Conservation (phyloP, 2,888 invertebrate species). For the Minunthozetes semirufus region DNA sequence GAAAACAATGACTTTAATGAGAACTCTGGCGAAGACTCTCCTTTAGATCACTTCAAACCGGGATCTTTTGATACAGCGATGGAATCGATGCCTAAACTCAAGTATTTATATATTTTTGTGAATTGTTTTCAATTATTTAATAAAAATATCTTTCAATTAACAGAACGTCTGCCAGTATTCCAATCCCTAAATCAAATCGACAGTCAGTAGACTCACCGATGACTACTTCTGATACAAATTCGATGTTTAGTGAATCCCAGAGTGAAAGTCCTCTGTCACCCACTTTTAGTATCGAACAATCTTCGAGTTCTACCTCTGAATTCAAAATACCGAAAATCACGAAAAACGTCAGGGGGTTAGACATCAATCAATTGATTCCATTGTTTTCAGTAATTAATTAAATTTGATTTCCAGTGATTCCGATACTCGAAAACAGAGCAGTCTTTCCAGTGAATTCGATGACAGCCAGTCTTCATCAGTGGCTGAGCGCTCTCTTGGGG, state of each 20-base stretch:
- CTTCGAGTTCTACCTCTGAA: not conserved
- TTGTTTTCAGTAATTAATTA: not conserved
- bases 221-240: not conserved
- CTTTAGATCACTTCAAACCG: not conserved
- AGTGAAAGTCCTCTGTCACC: not conserved
- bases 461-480: not conserved
- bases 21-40: constrained; percentile 22
- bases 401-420: not conserved
- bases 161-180: constrained; percentile 30
- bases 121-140: not conserved
- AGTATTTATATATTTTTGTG: not conserved
- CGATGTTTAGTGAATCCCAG: not conserved
- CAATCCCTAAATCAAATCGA: not conserved
- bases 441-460: constrained; percentile 3
- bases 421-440: constrained; percentile 3
- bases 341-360: not conserved
- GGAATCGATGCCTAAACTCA: not conserved
- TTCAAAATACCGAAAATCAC: constrained; percentile 21
- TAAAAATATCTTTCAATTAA: not conserved
- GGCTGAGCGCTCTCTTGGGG: not conserved
- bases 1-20: constrained; percentile 29
- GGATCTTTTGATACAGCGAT: not conserved
- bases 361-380: not conserved
- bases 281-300: not conserved
- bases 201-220: not conserved